phyloP scores from a whole-genome alignment of 2,113 vertebrate species.

The human region DNA sequence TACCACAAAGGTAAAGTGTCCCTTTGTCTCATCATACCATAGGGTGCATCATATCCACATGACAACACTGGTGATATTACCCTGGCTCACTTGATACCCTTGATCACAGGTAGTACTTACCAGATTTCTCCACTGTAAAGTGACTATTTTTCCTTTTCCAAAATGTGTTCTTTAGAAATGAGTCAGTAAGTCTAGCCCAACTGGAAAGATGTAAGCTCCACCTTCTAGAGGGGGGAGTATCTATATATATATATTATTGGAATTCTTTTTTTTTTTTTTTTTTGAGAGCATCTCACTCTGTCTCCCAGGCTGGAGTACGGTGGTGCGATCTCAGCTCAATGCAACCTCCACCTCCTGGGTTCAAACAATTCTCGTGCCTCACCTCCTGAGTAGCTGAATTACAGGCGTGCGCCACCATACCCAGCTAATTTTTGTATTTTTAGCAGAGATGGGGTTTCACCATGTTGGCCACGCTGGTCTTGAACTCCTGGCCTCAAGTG shows the following conservation, averaged over 20 bases:
- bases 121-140: not conserved
- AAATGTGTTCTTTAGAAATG: not conserved
- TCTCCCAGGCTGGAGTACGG: too few species aligned
- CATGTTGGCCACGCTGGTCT: too few species aligned
- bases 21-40: not conserved
- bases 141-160: conserved; percentile 30
- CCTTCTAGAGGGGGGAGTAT: not conserved
- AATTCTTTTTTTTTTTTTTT: not conserved
- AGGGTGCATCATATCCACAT: not conserved
- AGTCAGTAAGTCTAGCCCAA: conserved; percentile 31
- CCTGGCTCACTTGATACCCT: not conserved
- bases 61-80: not conserved
- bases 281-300: too few species aligned
- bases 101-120: not conserved
- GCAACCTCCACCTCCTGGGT: too few species aligned
- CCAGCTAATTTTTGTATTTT: too few species aligned
- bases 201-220: conserved; percentile 10
- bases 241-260: not conserved
- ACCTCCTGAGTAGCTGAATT: too few species aligned
- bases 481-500: too few species aligned
- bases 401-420: too few species aligned
- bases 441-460: too few species aligned
- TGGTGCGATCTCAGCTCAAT: too few species aligned
- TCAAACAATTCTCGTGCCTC: too few species aligned
- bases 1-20: not conserved